These are phyloP conservation scores for Neosilurus hyrtlii DNA, from an alignment of 2,797 vertebrate genomes.

Conservation along the genomic window DNA sequence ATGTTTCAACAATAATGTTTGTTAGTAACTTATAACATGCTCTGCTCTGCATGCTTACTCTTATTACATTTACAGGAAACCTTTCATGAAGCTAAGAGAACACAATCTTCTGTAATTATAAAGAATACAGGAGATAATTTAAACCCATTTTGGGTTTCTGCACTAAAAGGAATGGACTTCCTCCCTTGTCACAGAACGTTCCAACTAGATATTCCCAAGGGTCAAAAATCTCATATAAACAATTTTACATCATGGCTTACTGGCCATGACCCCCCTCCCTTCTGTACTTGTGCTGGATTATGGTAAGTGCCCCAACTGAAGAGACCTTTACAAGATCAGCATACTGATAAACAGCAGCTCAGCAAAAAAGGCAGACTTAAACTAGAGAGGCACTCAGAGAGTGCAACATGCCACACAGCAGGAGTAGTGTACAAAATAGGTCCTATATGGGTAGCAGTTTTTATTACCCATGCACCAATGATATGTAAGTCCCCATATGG, in stretches of 20 bases:
- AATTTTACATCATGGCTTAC: slow-evolving; percentile 51
- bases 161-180: slow-evolving; percentile 21
- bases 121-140: slow-evolving; percentile 7
- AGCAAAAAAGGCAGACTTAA: not conserved
- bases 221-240: slow-evolving; percentile 58
- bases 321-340: slow-evolving; percentile 64
- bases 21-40: not conserved
- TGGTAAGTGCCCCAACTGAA: slow-evolving; percentile 69
- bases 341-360: slow-evolving; percentile 50
- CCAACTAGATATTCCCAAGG: slow-evolving; percentile 56
- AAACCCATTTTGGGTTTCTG: slow-evolving; percentile 11
- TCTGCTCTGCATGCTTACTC: not conserved
- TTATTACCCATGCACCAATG: no score
- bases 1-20: not conserved
- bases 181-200: slow-evolving; percentile 26
- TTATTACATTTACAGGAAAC: not conserved
- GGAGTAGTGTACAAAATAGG: no score
- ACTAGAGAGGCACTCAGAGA: not conserved
- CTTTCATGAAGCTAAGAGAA: not conserved
- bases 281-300: slow-evolving; percentile 50
- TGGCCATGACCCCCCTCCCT: slow-evolving; percentile 46
- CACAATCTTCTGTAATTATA: not conserved
- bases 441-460: no score
- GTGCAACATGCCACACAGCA: no score
- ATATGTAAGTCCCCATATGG: no score